Conservation (phyloP, 2,113 vertebrate genomes). For the Notarius quadriscutis region DNA sequence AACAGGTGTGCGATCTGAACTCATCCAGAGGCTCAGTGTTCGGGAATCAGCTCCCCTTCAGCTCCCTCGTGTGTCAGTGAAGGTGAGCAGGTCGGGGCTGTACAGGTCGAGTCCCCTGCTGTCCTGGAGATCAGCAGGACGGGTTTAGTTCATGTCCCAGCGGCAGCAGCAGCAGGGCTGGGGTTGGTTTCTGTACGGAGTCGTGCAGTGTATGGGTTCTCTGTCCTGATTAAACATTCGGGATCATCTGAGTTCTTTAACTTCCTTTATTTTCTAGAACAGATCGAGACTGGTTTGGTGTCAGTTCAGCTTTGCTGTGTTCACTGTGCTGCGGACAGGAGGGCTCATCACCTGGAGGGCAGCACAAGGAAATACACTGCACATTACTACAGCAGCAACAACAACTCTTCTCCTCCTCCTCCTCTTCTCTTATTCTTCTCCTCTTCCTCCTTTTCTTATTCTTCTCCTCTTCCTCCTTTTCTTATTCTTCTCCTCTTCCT, state of each 20-base stretch:
- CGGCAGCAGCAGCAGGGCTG: background rate
- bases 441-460: no score
- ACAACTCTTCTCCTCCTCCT: no score
- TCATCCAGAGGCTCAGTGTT: background rate
- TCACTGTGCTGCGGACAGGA: background rate
- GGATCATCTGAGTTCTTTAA: background rate
- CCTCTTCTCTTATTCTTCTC: no score
- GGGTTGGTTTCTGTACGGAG: background rate
- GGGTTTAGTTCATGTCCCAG: background rate
- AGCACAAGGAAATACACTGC: background rate
- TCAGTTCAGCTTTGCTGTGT: background rate
- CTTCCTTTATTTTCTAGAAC: background rate
- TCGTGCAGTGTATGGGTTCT: background rate
- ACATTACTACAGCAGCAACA: no score
- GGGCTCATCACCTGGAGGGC: conserved; percentile 30
- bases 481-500: no score
- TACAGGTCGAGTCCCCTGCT: background rate
- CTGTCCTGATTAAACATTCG: background rate
- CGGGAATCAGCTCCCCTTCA: background rate
- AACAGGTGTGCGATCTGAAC: background rate
- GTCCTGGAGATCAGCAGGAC: background rate
- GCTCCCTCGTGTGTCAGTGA: background rate
- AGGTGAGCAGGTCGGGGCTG: background rate
- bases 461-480: no score
- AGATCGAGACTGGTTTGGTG: background rate